Percentiles rank a stretch among this genome's conserved stretches.
Evolutionary conservation across 23 tunicate species (phyloP).

Genomic region (Styela plicata): DNA sequence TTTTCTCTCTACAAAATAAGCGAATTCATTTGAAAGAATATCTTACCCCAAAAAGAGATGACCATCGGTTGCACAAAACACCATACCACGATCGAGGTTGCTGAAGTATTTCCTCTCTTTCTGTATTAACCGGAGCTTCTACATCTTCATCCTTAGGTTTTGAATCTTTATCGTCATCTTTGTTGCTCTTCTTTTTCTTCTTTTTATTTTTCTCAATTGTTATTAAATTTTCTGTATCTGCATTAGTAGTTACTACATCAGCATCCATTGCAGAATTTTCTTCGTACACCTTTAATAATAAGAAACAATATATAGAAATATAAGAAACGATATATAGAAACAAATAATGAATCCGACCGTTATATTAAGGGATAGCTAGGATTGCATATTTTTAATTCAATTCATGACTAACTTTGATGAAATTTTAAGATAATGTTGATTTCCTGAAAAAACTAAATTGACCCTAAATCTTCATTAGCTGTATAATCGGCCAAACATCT

Average conservation of each 20-base stretch:
- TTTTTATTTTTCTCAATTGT: slow-evolving; percentile 1
- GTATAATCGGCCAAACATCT: too few relatives aligned
- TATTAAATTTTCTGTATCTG: neutral
- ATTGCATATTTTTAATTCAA: too few relatives aligned
- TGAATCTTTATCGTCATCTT: slow-evolving; percentile 8
- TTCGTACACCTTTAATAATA: neutral
- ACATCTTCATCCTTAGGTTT: slow-evolving; percentile 6
- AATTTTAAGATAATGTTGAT: too few relatives aligned
- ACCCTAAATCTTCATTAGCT: too few relatives aligned
- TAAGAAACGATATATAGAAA: too few relatives aligned
- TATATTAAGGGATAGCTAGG: too few relatives aligned
- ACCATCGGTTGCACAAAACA: slow-evolving; percentile 73
- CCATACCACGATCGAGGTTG: slow-evolving; percentile 79
- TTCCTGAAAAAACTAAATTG: too few relatives aligned
- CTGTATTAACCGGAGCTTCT: slow-evolving; percentile 7
- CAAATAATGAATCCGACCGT: too few relatives aligned
- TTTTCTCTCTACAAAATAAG: neutral
- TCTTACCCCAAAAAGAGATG: slow-evolving; percentile 75
- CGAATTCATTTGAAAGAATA: neutral
- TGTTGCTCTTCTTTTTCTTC: neutral
- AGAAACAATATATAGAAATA: too few relatives aligned
- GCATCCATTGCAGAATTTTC: neutral
- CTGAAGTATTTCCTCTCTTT: slow-evolving; percentile 46
- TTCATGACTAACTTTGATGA: too few relatives aligned
- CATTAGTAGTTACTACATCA: neutral